Evolutionary conservation across 1,140 invertebrate species (phyloP), one percentile per base, ranked within the genome.

Genomic region (Nasonia giraulti): DNA sequence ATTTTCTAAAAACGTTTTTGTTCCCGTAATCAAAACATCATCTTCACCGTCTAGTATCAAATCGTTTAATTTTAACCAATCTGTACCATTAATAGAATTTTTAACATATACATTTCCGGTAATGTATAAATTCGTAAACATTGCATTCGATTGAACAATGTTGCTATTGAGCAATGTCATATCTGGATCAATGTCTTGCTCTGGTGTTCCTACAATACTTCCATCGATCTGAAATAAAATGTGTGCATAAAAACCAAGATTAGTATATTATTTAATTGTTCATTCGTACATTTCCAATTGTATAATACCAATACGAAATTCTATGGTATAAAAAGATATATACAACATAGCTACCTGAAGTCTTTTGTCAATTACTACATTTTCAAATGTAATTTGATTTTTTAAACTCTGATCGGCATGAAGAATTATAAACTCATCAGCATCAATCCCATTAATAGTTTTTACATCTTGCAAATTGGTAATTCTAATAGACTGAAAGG

Each of bases 361-460:
- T 62, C 33, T 82, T 76, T 79, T 87, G 0, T 86, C 84, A 3
- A 91, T 82, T 55, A 68, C 85, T 50, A 91, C 71, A 86, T 91
- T 87, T 20, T 91, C 88, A 62, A 92, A 91, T 0, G 85, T 89
- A 2, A 90, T 91, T 80, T 87, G 62, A 33, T 89, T 1, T 4
- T 86, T 37, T 2, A 92, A 40, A 62, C 79, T 82, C 31, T 89
- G 86, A 2, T 89, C 80, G 20, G 73, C 86, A 44, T 87, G 47
- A 2, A 91, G 40, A 55, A 83, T 77, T 11, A 92, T 81, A 31
- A 89, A 92, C 31, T 91, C 88, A 0, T 89, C 73, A 47, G 90
- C 80, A 20, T 87, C 40, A 71, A 90, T 81, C 3, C 77, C 85
- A 80, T 92, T 92, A 69, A 92, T 87, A 3, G 73, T 88, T 68